Percentiles rank a stretch among this genome's conserved stretches.
Conservation (phyloP, 2,888 invertebrate genomes). For the Neocrepidodera transversa region DNA sequence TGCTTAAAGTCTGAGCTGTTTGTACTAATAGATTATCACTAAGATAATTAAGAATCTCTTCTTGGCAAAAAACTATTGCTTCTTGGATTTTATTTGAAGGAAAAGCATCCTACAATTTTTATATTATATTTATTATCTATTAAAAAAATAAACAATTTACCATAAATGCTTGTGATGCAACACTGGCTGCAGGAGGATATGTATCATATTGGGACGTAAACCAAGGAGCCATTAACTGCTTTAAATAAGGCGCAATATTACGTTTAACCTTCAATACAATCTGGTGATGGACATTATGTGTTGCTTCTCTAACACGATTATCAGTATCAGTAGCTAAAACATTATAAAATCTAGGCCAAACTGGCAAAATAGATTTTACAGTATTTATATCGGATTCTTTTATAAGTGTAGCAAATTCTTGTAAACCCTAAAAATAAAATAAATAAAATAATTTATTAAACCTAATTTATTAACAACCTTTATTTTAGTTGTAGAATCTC, state of each 20-base stretch:
- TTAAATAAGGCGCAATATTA: constrained; percentile 79
- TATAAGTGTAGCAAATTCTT: constrained; percentile 79
- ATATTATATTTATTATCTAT: neutral
- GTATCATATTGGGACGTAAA: constrained; percentile 85
- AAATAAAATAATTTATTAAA: neutral
- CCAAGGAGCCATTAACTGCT: constrained; percentile 83
- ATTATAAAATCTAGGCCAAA: constrained; percentile 85
- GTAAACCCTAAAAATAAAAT: constrained; percentile 69
- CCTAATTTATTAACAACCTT: constrained; percentile 68
- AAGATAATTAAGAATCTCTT: constrained; percentile 79
- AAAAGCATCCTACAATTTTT: constrained; percentile 71
- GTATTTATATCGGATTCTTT: constrained; percentile 69
- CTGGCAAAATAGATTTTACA: constrained; percentile 75
- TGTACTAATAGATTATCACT: constrained; percentile 72
- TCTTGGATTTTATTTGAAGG: constrained; percentile 78
- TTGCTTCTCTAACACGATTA: constrained; percentile 81
- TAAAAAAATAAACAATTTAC: constrained; percentile 50
- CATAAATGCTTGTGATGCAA: constrained; percentile 72
- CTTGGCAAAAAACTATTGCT: constrained; percentile 82
- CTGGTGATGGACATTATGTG: constrained; percentile 76
- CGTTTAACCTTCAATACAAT: constrained; percentile 74
- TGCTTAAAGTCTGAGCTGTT: constrained; percentile 64
- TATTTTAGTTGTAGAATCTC: constrained; percentile 86
- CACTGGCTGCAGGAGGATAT: constrained; percentile 82
- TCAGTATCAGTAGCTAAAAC: constrained; percentile 80